A percentile compares a stretch with the other conserved stretches of the same genome.
Evolutionary conservation across 2,113 vertebrate genomes (phyloP).

Genomic region (Falcunculus frontatus): DNA sequence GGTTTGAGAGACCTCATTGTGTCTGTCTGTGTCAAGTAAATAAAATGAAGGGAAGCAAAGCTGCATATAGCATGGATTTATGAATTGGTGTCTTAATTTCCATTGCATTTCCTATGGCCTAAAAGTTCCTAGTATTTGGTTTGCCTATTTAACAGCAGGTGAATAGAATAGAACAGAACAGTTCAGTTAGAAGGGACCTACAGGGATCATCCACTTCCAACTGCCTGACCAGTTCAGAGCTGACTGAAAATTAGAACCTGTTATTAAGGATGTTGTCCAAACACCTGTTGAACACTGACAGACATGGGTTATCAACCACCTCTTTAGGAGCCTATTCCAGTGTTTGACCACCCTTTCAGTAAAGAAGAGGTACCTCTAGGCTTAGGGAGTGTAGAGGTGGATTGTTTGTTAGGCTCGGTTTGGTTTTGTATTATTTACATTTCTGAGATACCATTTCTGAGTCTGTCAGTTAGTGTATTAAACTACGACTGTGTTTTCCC

Average conservation of each 20-base stretch:
- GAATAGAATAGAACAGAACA: background rate
- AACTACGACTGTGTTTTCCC: background rate
- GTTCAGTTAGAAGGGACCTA: background rate
- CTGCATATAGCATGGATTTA: background rate
- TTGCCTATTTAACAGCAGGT: background rate
- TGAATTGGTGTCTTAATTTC: background rate
- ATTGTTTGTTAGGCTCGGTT: background rate
- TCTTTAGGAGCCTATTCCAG: background rate
- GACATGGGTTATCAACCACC: background rate
- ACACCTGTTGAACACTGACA: background rate
- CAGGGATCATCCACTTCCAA: background rate
- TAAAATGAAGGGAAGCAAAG: background rate
- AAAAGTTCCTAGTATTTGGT: background rate
- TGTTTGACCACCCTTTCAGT: background rate
- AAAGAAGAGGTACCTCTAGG: background rate
- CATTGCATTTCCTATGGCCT: background rate
- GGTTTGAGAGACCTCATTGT: background rate
- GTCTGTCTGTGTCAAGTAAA: background rate
- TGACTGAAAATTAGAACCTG: background rate
- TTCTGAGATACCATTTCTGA: background rate
- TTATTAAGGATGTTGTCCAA: background rate
- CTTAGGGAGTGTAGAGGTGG: background rate
- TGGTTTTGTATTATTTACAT: background rate
- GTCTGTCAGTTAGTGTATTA: background rate
- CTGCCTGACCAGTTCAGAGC: background rate